Base-by-base conservation (phyloP, 2,888 invertebrate species). In the Pseudococcus jackbeardsleyi region DNA sequence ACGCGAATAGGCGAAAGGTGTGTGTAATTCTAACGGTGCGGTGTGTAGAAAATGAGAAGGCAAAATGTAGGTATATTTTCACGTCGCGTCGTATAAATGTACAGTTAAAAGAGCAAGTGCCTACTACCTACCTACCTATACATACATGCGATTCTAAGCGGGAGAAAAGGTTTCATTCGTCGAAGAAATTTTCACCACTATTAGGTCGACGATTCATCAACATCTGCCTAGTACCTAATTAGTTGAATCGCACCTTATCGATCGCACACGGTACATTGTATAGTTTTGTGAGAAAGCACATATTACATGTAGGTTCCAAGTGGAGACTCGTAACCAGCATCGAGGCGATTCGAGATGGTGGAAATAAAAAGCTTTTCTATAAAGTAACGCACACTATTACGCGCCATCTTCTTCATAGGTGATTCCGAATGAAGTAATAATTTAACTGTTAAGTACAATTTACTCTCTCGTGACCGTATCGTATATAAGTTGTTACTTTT, bases 381-480 rank as follows among this genome's bases (percentile, higher is more conserved):
- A 72, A 72, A 33, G 72, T 72, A 72, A 33, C 72, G 42, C 42
- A 33, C 72, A 33, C 72, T 17, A 72, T 72, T 72, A 33, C 33
- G 72, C 72, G 72, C 72, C 72, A 72, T 72, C 72, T 33, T 72
- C 72, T 33, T 77, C 33, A 12, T 82, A 82, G 79, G 79, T 82
- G 79, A 82, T 82, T 82, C 46, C 42, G 79, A 82, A 82, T 82
- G 79, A 82, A 82, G 79, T 82, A 82, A 82, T 82, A 82, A 82
- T 82, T 82, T 82, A 82, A 82, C 79, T 22, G 79, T 46, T 82
- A 82, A 82, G 79, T 82, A 82, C 79, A 82, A 82, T 82, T 82
- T 82, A 82, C 79, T 82, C 72, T 72, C 72, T 72, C 79, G 79
- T 82, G 79, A 82, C 79, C 79, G 79, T 39, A 77, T 33, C 42